Evolutionary conservation across 2,888 invertebrate species (phyloP), one percentile per base, ranked within the genome.

Genomic region (Craniophora ligustri): DNA sequence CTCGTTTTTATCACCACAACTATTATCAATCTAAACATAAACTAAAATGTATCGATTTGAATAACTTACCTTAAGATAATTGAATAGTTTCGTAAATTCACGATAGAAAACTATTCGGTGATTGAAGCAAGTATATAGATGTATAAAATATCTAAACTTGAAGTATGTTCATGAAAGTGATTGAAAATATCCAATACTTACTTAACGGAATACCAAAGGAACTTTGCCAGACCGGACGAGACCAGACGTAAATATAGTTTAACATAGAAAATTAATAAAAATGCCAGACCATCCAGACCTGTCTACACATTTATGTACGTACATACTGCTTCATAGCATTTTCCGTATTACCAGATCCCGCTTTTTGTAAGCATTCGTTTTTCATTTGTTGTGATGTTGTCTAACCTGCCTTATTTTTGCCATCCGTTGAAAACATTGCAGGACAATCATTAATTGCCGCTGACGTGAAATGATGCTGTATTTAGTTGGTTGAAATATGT

Each of bases 1-100:
- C n/a, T n/a, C 26, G 34, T 60, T 48, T 67, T 41, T 34, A 23
- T 23, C 16, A 31, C 35, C 32, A 54, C 5, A 42, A 23, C 35
- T 53, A 46, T 47, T 44, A 63, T 72, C 72, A 62, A 60, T 72
- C 69, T 50, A 54, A 49, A 35, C 48, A 34, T 23, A 49, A 47
- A 13, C 26, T 6, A 39, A 62, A 72, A 19, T 55, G 62, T 35
- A 23, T 53, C 14, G 40, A 59, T 62, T 66, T 71, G 66, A 68
- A 63, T 44, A 62, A 68, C 66, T 59, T 49, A 11, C 0, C n/a
- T n/a, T 6, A 38, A 51, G 23, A 49, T 45, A 55, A 53, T 59
- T 63, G n/a, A n/a, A n/a, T n/a, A n/a, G n/a, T n/a, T n/a, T n/a
- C n/a, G n/a, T n/a, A n/a, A n/a, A n/a, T n/a, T n/a, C n/a, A n/a